phyloP scores from a whole-genome alignment of 1,140 invertebrate species.

The Drosophila setifemur region DNA sequence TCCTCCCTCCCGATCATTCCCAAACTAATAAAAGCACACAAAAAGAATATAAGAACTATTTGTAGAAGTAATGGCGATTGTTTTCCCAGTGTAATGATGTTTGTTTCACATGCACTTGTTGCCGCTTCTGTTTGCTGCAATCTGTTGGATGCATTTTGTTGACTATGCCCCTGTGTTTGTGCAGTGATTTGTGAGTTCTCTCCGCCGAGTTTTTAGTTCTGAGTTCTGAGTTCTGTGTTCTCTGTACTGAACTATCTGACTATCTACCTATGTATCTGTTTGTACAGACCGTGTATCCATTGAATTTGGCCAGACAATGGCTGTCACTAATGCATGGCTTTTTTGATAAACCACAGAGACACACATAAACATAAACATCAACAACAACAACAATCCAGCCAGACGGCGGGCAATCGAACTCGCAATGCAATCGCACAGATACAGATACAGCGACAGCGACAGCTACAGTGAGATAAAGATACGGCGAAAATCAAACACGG shows the following conservation, averaged over 20 bases:
- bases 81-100: constrained; percentile 35
- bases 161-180: constrained; percentile 19
- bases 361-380: constrained; percentile 3
- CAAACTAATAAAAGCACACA: too few relatives aligned
- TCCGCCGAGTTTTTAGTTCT: background rate
- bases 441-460: background rate
- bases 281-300: constrained; percentile 46
- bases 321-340: constrained; percentile 20
- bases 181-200: constrained; percentile 1
- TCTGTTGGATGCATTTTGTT: constrained; percentile 15
- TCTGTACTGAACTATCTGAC: background rate
- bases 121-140: constrained; percentile 29
- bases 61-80: too few relatives aligned
- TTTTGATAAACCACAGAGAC: constrained; percentile 62
- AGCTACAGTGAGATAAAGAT: background rate
- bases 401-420: too few relatives aligned
- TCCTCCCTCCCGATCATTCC: too few relatives aligned
- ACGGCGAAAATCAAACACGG: constrained; percentile 28
- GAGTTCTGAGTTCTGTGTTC: too few relatives aligned
- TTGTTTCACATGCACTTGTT: constrained; percentile 71
- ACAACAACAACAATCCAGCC: constrained; percentile 3
- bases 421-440: background rate
- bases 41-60: too few relatives aligned
- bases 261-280: constrained; percentile 19
- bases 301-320: constrained; percentile 69